Conservation (phyloP, 1,140 invertebrate species). For the Zaprionus gabonicus region DNA sequence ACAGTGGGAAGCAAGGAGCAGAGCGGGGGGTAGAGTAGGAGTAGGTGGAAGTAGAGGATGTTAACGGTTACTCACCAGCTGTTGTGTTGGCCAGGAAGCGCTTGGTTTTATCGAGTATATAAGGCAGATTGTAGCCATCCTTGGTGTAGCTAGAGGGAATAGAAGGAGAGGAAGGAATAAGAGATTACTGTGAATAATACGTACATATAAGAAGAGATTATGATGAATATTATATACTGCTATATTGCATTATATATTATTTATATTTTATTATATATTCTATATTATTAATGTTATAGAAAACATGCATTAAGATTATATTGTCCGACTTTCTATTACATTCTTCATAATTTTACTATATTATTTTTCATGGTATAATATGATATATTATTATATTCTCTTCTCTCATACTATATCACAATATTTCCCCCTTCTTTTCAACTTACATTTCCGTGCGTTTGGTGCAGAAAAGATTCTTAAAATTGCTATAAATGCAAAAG, state of each 20-base stretch:
- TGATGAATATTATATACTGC: not conserved
- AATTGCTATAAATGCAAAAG: slow-evolving; percentile 85
- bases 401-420: too few relatives aligned
- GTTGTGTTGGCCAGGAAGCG: slow-evolving; percentile 83
- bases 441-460: slow-evolving; percentile 84
- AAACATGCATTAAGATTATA: too few relatives aligned
- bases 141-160: slow-evolving; percentile 70
- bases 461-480: slow-evolving; percentile 84
- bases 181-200: too few relatives aligned
- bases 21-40: not conserved
- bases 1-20: slow-evolving; percentile 31
- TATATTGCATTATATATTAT: not conserved
- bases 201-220: too few relatives aligned
- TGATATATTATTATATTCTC: too few relatives aligned
- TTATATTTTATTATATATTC: not conserved
- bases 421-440: not conserved
- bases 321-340: too few relatives aligned
- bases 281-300: too few relatives aligned
- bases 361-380: too few relatives aligned
- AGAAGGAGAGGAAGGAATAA: not conserved
- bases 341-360: not conserved
- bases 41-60: not conserved
- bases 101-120: slow-evolving; percentile 84
- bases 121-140: slow-evolving; percentile 84
- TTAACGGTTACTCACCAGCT: slow-evolving; percentile 70